Evolutionary conservation across 1,140 invertebrate genomes (phyloP).

Genomic region (Lepidurus packardi): DNA sequence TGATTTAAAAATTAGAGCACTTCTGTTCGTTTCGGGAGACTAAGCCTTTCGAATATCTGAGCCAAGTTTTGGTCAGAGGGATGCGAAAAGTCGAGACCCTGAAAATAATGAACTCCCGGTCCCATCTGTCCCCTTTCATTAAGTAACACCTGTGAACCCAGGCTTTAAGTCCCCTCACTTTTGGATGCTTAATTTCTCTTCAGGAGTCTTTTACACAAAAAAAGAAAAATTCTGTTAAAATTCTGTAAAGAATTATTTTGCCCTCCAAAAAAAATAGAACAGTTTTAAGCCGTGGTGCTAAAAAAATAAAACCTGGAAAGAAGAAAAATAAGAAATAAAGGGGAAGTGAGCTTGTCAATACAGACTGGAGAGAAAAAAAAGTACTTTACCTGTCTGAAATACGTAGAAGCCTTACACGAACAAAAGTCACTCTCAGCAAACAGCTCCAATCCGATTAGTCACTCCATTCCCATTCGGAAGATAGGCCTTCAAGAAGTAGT

Average conservation of each 20-base stretch:
- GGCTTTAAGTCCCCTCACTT: slow-evolving; percentile 3
- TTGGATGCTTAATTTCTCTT: neutral
- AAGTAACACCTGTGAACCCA: slow-evolving; percentile 6
- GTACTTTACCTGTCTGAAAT: slow-evolving; percentile 17
- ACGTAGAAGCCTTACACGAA: neutral
- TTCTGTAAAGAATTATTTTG: neutral
- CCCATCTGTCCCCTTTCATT: slow-evolving; percentile 14
- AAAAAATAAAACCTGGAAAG: neutral
- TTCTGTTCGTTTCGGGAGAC: neutral
- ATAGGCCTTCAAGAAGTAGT: neutral
- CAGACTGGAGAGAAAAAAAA: neutral
- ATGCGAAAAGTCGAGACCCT: slow-evolving; percentile 3
- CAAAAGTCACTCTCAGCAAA: slow-evolving; percentile 21
- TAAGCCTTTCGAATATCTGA: neutral
- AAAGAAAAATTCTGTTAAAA: neutral
- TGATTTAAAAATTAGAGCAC: slow-evolving; percentile 13
- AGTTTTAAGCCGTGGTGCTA: neutral
- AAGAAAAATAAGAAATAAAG: neutral
- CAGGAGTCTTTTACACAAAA: neutral
- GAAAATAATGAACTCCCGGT: slow-evolving; percentile 5
- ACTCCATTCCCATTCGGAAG: slow-evolving; percentile 21
- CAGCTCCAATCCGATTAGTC: slow-evolving; percentile 17
- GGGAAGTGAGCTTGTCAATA: slow-evolving; percentile 5
- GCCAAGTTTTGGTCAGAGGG: neutral
- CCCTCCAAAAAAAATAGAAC: neutral